Evolutionary conservation across 2,113 vertebrate species (phyloP).

Genomic region (Spilogale gracilis): DNA sequence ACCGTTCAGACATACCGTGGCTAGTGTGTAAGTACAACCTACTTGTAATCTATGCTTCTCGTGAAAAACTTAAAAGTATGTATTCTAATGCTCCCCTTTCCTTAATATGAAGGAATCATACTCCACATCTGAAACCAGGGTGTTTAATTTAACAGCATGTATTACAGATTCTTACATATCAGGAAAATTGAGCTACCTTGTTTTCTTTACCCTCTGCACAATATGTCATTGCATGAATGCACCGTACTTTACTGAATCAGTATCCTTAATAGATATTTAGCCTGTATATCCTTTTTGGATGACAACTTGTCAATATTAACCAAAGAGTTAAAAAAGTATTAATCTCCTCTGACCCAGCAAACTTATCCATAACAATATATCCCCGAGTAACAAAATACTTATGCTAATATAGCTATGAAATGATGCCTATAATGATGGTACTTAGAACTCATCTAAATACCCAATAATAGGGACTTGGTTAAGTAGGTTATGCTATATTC

Average conservation of each 20-base stretch:
- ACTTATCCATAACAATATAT: background rate
- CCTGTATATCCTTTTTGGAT: background rate
- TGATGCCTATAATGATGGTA: background rate
- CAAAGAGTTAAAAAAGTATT: background rate
- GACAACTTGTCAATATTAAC: background rate
- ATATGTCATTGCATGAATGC: background rate
- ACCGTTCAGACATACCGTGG: background rate
- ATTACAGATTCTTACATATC: background rate
- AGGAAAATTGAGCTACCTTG: background rate
- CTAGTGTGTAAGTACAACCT: background rate
- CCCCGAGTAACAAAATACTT: background rate
- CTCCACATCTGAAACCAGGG: background rate
- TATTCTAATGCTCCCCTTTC: background rate
- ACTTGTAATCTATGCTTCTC: conserved; percentile 4
- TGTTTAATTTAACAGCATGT: background rate
- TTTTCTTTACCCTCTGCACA: conserved; percentile 46
- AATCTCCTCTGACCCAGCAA: background rate
- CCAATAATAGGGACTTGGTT: background rate
- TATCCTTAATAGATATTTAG: conserved; percentile 33
- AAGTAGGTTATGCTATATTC: background rate
- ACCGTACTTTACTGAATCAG: background rate
- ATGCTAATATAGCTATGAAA: background rate
- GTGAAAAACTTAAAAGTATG: background rate
- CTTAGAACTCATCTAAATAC: background rate
- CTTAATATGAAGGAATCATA: background rate